These are phyloP conservation scores for Homarus americanus DNA, from an alignment of 1,140 invertebrate genomes.

Conservation along the genomic window DNA sequence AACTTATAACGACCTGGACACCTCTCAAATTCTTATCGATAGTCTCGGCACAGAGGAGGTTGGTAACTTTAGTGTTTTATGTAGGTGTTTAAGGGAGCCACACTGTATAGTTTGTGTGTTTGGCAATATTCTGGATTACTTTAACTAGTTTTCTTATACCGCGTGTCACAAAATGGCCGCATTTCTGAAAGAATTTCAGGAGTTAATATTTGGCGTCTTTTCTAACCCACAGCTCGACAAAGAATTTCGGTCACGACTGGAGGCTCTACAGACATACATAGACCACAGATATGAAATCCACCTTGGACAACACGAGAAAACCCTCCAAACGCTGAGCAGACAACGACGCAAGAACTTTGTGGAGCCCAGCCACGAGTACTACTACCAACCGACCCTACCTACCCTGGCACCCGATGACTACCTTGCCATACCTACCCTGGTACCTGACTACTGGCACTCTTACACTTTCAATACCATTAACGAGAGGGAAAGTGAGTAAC, in stretches of 20 bases:
- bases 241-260: neutral
- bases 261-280: neutral
- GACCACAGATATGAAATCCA: neutral
- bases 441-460: neutral
- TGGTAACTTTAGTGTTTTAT: neutral
- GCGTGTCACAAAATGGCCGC: too few species aligned
- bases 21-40: neutral
- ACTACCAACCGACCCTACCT: neutral
- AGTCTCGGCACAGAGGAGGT: neutral
- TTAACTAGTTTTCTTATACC: too few species aligned
- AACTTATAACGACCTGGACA: neutral
- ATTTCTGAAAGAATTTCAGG: too few species aligned
- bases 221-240: neutral
- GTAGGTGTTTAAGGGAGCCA: neutral
- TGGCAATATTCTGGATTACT: neutral
- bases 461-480: neutral
- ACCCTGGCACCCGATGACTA: neutral
- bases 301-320: neutral
- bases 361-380: neutral
- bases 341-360: neutral
- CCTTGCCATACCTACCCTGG: neutral
- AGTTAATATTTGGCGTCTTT: too few species aligned
- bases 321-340: neutral
- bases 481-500: neutral
- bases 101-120: neutral